Evolutionary conservation across 2,888 invertebrate genomes (phyloP), one percentile per base, ranked within the genome.

Genomic region (Crepidodera aurea): DNA sequence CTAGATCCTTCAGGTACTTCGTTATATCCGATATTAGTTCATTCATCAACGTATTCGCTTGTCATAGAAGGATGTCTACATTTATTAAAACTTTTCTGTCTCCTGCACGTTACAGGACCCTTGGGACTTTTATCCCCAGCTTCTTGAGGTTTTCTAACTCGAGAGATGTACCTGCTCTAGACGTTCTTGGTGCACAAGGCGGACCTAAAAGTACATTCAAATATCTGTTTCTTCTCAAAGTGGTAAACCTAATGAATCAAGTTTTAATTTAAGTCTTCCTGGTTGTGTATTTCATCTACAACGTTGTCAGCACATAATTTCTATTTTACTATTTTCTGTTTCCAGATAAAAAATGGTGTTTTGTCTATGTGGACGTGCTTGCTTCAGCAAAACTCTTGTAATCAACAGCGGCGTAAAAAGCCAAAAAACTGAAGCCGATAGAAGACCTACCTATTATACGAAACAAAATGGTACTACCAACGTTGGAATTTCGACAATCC

Each of bases 41-140:
- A 83, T 79, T 95, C 95, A 79, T 95, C 94, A 34, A 93, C 87
- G 70, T 92, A 91, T 78, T 94, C 94, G 82, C 88, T 88, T 70
- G 88, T 88, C 78, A 87, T 86, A 62, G 90, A 84, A 67, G 89
- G 89, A 77, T 90, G 89, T 75, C 90, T 88, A 84, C 90, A 90
- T 82, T 91, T 91, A 76, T 89, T 90, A 75, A 86, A 82, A 78
- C 86, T 90, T 74, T 91, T 91, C 78, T 90, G 90, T 51, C 91
- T 61, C 66, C 91, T 85, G 77, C 89, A 89, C 22, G 90, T 84
- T 7, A 90, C 89, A 64, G 88, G 83, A 10, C 81, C 81, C 58
- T 85, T 80, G 2, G 85, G 85, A 75, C 85, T 86, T 72, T 85
- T 86, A 75, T 86, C 86, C 39, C 85, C 85, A 15, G 79, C 40